Percentiles rank a stretch among this genome's conserved stretches.
Evolutionary conservation across 1,140 invertebrate genomes (phyloP).

Genomic region (Pomacea maculata): DNA sequence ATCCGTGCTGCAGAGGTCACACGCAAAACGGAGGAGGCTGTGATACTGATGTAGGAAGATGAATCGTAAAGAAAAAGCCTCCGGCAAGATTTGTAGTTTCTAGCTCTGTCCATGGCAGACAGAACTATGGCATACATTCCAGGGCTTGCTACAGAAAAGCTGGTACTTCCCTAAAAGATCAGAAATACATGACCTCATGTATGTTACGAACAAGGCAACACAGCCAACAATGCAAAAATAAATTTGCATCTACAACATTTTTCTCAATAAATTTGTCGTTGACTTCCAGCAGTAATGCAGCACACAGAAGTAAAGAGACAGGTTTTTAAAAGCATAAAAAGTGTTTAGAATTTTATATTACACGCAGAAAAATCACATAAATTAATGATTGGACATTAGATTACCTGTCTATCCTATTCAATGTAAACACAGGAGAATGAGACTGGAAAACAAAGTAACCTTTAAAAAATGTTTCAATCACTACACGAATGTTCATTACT

Average conservation of each 20-base stretch:
- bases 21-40: conserved; percentile 1
- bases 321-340: neutral
- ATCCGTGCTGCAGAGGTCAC: conserved; percentile 26
- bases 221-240: neutral
- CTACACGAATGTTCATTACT: too few relatives aligned
- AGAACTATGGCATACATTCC: conserved; percentile 34
- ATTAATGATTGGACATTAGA: too few relatives aligned
- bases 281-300: neutral
- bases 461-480: too few relatives aligned
- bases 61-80: conserved; percentile 33
- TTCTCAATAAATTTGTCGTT: neutral
- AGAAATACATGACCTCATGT: too few relatives aligned
- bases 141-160: conserved; percentile 16
- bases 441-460: too few relatives aligned
- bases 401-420: too few relatives aligned
- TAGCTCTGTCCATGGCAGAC: conserved; percentile 33
- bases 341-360: too few relatives aligned
- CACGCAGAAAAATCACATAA: too few relatives aligned
- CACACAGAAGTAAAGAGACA: neutral
- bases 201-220: neutral
- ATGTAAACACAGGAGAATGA: too few relatives aligned
- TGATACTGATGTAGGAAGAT: conserved; percentile 14
- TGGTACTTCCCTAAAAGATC: conserved; percentile 21
- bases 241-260: neutral
- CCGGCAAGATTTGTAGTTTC: conserved; percentile 33